Evolutionary conservation across 2,888 invertebrate species (phyloP).

Genomic region (Chrysopilus asiliformis): DNA sequence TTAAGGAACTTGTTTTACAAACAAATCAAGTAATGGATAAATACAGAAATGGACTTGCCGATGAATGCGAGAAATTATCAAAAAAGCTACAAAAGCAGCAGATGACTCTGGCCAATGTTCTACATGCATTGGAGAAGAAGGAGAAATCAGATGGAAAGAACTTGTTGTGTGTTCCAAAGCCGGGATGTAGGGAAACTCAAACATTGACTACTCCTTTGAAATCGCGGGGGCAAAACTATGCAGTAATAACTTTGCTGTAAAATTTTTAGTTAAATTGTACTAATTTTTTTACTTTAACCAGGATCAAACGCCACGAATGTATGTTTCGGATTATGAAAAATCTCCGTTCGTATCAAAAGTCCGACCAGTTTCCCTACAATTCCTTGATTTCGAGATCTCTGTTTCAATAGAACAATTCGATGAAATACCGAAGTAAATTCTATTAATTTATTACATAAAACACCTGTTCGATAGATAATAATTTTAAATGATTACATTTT

Average conservation of each 20-base stretch:
- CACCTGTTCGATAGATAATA: too few relatives aligned
- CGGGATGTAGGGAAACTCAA: too few relatives aligned
- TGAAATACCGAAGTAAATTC: slow-evolving; percentile 22
- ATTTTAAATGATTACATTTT: too few relatives aligned
- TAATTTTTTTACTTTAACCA: slow-evolving; percentile 1
- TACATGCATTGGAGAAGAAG: slow-evolving; percentile 10
- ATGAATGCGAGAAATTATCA: slow-evolving; percentile 17
- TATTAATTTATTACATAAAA: too few relatives aligned
- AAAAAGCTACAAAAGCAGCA: slow-evolving; percentile 20
- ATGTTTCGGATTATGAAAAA: slow-evolving; percentile 19
- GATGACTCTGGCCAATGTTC: slow-evolving; percentile 11
- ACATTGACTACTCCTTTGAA: neutral
- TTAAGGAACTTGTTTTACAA: slow-evolving; percentile 14
- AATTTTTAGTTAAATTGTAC: neutral
- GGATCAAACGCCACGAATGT: slow-evolving; percentile 18
- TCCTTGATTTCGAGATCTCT: slow-evolving; percentile 21
- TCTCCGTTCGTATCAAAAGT: slow-evolving; percentile 20
- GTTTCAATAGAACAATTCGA: slow-evolving; percentile 20
- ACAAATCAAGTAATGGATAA: slow-evolving; percentile 16
- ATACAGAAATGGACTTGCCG: slow-evolving; percentile 12
- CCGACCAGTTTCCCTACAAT: slow-evolving; percentile 19
- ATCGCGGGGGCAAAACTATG: neutral
- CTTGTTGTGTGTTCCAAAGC: too few relatives aligned
- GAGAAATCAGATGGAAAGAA: neutral
- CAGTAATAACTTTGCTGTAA: neutral